Base-by-base conservation (phyloP, 2,888 invertebrate genomes). In the Epistrophe grossulariae region DNA sequence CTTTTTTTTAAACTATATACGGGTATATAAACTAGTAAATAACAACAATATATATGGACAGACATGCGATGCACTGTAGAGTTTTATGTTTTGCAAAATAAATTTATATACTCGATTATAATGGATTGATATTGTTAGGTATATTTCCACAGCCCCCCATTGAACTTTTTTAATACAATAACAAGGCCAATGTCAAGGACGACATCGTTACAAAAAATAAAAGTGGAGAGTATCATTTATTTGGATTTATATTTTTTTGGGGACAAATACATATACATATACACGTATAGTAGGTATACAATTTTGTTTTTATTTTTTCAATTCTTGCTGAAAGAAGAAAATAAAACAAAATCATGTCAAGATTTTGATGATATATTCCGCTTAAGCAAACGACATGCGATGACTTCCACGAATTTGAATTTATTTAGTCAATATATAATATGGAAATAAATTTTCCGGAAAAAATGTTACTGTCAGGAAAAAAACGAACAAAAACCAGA, bases 141-240 rank as follows among this genome's bases (percentile, higher is more conserved):
- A 43, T 24, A 19, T 60, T 24, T 62, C 40, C 5, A 45, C 28
- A 24, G 55, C 28, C 55, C 55, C 45, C 19, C 19, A 24, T 43
- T 28, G 5, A 43, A 62, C 62, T 64, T 64, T 19, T 43, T 55
- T 45, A 62, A 64, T 73, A 40, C 31, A 52, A 48, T 68, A 52
- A 28, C 66, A 83, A 73, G 52, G 72, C 38, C 72, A 68, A 38
- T 64, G 52, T 31, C 79, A 83, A 83, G 82, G 82, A 68, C 59
- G 35, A 24, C 28, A 24, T 24, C 19, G 19, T 7, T 17, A 45
- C 7, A 64, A 24, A 28, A n/a, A 45, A 38, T 2, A 45, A 45
- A 45, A 59, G 48, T 40, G 17, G 19, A 66, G 28, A 19, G 38
- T 48, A 28, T 68, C 6, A 35, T 78, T 50, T 66, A 24, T 57